Conservation (phyloP, 1,140 invertebrate genomes). For the Phenacoccus solenopsis region DNA sequence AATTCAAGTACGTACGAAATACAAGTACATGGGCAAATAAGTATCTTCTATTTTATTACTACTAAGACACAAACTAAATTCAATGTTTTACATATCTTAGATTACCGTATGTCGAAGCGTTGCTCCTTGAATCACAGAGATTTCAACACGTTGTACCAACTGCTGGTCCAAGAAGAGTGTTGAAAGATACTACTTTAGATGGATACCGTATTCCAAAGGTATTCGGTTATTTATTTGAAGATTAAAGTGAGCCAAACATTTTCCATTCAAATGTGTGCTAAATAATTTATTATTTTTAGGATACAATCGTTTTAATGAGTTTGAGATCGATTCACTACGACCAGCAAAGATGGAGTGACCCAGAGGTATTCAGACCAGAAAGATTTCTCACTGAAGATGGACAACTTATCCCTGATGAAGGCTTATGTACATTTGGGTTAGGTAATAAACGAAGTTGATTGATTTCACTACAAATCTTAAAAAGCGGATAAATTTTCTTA, state of each 20-base stretch:
- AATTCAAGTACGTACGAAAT: not conserved
- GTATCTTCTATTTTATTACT: no score
- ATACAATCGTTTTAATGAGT: conserved; percentile 49
- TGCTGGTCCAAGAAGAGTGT: conserved; percentile 50
- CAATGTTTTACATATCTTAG: conserved; percentile 34
- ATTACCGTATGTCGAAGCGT: conserved; percentile 48
- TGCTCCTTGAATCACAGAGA: conserved; percentile 49
- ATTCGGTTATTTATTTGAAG: not conserved
- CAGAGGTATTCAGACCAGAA: conserved; percentile 55
- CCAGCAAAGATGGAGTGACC: conserved; percentile 47
- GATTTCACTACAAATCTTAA: not conserved
- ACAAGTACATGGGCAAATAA: no score
- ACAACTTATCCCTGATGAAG: conserved; percentile 37
- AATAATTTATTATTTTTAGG: conserved; percentile 26
- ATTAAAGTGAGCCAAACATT: no score
- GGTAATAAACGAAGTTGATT: conserved; percentile 36
- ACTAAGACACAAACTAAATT: no score
- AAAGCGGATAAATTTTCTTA: not conserved
- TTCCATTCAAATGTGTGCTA: not conserved
- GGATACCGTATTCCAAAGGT: conserved; percentile 52
- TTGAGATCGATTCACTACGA: conserved; percentile 50
- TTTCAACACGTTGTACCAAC: conserved; percentile 48
- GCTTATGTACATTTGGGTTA: conserved; percentile 51
- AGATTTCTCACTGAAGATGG: conserved; percentile 44
- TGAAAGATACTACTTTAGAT: conserved; percentile 42